Evolutionary conservation across 2,888 invertebrate species (phyloP), one percentile per base, ranked within the genome.

Genomic region (Hirtodrosophila duncani): DNA sequence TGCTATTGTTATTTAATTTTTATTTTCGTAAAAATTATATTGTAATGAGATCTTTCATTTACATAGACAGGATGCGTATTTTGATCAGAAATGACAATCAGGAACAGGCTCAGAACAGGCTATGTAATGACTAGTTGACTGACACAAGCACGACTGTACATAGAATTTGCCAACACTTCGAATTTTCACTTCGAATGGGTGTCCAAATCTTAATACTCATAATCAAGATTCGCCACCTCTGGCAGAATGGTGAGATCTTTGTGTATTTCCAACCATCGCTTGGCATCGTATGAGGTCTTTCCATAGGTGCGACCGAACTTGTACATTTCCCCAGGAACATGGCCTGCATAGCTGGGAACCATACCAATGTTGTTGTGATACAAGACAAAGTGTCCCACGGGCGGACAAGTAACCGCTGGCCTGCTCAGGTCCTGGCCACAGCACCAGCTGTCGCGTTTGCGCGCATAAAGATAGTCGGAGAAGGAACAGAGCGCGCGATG

Each of bases 231-330:
- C 3, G 75, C 52, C 29, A 75, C 69, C 13, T 77, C 77, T n/a
- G 80, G 80, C n/a, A 80, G 43, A 2, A 69, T 27, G 2, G 42
- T 43, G 18, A 71, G 81, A 46, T 75, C 69, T 38, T 80, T 81
- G 42, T 83, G 83, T 18, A 71, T 51, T 30, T 91, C 89, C 33
- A 94, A 86, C 92, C 93, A 93, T 57, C 91, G 87, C 82, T 93
- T 93, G 0, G 93, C 93, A 79, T 93, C 91, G 69, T 91, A 88
- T 0, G 93, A 91, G 74, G 92, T 92, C 66, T 90, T 91, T 13
- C 92, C 94, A 83, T 90, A 94, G 0, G 94, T 94, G 83, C 91
- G 91, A 4, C 94, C 94, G 86, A 90, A 91, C 31, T 92, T 91
- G 86, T 92, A 93, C 69, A 89, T 87, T 48, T 88, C 89, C 10